A percentile compares a stretch with the other conserved stretches of the same genome.
phyloP scores from a whole-genome alignment of 2,888 invertebrate genomes.

The Pherbina coryleti region DNA sequence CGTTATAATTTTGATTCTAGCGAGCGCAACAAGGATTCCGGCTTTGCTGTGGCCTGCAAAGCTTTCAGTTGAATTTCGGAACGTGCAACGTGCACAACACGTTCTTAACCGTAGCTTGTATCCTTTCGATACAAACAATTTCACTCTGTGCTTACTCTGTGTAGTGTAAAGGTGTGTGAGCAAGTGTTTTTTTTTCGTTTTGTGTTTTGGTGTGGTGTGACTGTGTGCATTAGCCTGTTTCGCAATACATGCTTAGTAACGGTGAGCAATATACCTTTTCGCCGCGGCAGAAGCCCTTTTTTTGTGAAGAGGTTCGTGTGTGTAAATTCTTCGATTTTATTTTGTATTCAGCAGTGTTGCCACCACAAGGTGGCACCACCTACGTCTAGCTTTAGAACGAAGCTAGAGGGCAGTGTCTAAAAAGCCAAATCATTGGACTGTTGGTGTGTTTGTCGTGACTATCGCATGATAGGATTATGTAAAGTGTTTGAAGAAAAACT shows the following conservation, averaged over 20 bases:
- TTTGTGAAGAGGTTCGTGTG: background rate
- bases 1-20: background rate
- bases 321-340: background rate
- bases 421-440: background rate
- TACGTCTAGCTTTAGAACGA: too few species aligned
- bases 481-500: background rate
- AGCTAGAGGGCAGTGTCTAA: too few species aligned
- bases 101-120: background rate
- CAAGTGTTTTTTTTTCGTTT: background rate
- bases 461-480: slow-evolving; percentile 28
- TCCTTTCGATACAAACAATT: background rate
- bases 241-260: background rate
- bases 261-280: slow-evolving; percentile 1
- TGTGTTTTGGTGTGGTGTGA: background rate
- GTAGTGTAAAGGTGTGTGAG: background rate
- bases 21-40: slow-evolving; percentile 16
- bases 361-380: background rate
- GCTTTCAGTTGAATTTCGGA: slow-evolving; percentile 43
- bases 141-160: background rate
- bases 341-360: background rate
- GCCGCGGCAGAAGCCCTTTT: background rate
- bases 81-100: slow-evolving; percentile 41
- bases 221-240: too few species aligned
- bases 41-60: background rate
- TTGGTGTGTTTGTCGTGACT: background rate